Evolutionary conservation across 2,113 vertebrate species (phyloP).

Genomic region (Romanogobio albipinnatus): DNA sequence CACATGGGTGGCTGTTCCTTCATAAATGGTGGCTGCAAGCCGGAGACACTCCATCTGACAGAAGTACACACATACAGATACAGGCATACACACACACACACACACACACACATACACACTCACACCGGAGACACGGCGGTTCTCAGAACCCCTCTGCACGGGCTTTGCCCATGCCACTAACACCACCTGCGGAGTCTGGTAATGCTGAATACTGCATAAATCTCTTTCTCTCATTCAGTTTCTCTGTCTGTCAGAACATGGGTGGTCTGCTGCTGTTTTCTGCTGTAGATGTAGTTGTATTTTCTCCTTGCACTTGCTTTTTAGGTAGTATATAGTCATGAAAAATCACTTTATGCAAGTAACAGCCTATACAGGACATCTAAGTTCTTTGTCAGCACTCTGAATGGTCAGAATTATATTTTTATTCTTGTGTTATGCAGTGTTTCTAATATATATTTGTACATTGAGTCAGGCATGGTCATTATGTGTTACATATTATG

Average conservation of each 20-base stretch:
- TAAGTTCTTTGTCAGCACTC: background rate
- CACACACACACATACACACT: background rate
- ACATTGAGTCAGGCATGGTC: background rate
- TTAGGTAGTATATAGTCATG: background rate
- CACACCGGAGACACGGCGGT: conserved; percentile 59
- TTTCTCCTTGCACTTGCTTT: background rate
- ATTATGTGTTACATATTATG: background rate
- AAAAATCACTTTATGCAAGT: background rate
- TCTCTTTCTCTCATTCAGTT: conserved; percentile 8
- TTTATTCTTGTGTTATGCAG: background rate
- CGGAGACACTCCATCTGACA: conserved; percentile 36
- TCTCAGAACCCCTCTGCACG: conserved; percentile 60
- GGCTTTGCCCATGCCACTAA: conserved; percentile 76
- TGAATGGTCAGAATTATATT: too few relatives aligned
- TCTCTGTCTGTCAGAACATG: background rate
- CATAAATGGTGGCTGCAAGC: conserved; percentile 35
- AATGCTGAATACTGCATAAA: conserved; percentile 57
- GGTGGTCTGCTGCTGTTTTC: background rate
- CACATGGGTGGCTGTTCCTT: conserved; percentile 43
- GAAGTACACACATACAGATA: conserved; percentile 4
- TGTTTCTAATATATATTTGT: background rate
- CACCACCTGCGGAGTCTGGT: conserved; percentile 77
- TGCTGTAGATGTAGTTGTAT: background rate
- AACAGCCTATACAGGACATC: background rate
- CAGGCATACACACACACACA: conserved; percentile 4